Evolutionary conservation across 2,888 invertebrate species (phyloP), one percentile per base, ranked within the genome.

Genomic region (Sarcophaga variegata): DNA sequence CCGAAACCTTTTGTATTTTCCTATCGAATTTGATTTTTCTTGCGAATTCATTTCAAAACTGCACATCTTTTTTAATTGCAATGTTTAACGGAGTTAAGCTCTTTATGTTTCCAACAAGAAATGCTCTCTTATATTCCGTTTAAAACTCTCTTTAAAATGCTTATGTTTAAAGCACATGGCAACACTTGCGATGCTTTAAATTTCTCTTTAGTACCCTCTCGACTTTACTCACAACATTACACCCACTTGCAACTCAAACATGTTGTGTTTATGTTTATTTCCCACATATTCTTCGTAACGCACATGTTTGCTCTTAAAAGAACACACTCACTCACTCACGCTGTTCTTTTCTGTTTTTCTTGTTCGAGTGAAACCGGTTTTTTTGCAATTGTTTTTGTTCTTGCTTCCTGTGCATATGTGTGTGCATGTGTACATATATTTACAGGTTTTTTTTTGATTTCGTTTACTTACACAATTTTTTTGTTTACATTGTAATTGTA

Each of bases 261-360:
- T 76, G 87, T 87, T 87, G 87, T 87, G 84, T 84, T 87, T 87
- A 87, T 81, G 45, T 75, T 66, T 83, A 17, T 86, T 64, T 59
- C 3, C 3, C 8, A 10, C 11, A 17, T 10, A 2, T 22, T 22
- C 22, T 71, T 63, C 1, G 11, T 63, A 11, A 0, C 54, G 74
- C 75, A 84, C 79, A 84, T 71, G 75, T 71, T 71, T 37, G 14
- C 66, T 45, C 12, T 10, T 8, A 37, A 66, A n/a, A 63, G 47
- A 25, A 17, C 37, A 37, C 37, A 37, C 2, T 27, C 27, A 10
- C 37, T 37, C 37, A 37, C 2, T 37, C 10, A 37, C 10, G 8
- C 8, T 37, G 37, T 37, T 37, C 1, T 54, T 22, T 62, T 3
- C 11, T 69, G 17, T 14, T 54, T 4, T 25, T 54, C 17, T 25